Evolutionary conservation across 2,888 invertebrate species (phyloP), one percentile per base, ranked within the genome.

Genomic region (Polyploca ridens): DNA sequence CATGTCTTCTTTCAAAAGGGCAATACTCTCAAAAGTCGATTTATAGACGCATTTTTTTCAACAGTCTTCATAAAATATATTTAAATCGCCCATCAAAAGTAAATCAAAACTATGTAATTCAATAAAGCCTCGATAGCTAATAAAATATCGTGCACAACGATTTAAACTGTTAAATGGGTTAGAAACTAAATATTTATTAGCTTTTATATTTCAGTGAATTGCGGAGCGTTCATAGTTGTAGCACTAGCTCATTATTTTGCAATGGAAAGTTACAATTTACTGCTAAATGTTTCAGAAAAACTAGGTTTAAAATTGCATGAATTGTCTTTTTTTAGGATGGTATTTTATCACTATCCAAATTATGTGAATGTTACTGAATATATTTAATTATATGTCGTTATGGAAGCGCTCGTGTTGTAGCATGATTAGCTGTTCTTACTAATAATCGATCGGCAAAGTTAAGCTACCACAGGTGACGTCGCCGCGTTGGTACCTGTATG

Each of bases 141-240:
- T n/a, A 19, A n/a, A 54, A 54, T 54, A 54, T 54, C 54, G 54
- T 19, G 54, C 54, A 19, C 14, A 19, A 19, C 54, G 8, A 54
- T 16, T 54, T 54, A 54, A 54, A 54, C 54, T 54, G 19, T 5
- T 49, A 3, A 49, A 49, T 49, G 49, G 49, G 49, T 54, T 19
- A 19, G 19, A 54, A 54, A 19, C 54, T 54, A 54, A 54, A 54
- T 54, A 54, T 54, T 54, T 54, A 54, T 19, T 19, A 19, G 19
- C 54, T 3, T 54, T 19, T 54, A 54, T 54, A 54, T 19, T 54
- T 54, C 41, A 54, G 16, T 54, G 54, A 54, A 54, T 64, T 38
- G 57, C 19, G 11, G 27, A 35, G 35, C 41, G 46, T 14, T 46
- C 62, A 63, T 58, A 63, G 46, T 49, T n/a, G 59, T 62, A 44